A percentile compares a stretch with the other conserved stretches of the same genome.
phyloP scores from a whole-genome alignment of 2,113 vertebrate species.

The Ailuropoda melanoleuca region DNA sequence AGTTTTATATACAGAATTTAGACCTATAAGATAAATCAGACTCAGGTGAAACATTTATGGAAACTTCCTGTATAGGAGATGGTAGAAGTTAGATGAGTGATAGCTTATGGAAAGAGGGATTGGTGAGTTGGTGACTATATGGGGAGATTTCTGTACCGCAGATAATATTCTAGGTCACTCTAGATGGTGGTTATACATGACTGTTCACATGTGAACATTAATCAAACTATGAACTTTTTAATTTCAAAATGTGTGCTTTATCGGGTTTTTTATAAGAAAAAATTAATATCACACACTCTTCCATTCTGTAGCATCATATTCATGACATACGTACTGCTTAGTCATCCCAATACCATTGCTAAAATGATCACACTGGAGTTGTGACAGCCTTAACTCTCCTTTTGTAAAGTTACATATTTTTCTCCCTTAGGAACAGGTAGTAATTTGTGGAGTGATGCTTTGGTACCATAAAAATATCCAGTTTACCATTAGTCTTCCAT shows the following conservation, averaged over 20 bases:
- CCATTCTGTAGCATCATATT: background rate
- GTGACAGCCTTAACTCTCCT: background rate
- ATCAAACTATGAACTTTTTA: background rate
- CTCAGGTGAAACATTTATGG: background rate
- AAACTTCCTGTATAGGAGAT: background rate
- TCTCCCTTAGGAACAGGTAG: background rate
- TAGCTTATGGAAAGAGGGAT: background rate
- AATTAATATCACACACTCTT: background rate
- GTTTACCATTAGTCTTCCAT: background rate
- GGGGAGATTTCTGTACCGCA: background rate
- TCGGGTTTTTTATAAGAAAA: background rate
- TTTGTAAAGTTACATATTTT: background rate
- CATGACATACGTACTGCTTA: rapidly evolving
- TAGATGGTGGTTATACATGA: background rate
- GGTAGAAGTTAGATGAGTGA: background rate
- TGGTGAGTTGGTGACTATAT: background rate
- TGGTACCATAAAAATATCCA: background rate
- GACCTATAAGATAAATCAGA: background rate
- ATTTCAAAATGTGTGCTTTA: background rate
- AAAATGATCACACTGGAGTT: background rate
- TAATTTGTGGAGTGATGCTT: background rate
- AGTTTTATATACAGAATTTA: background rate
- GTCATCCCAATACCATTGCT: background rate
- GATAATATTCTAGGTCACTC: background rate
- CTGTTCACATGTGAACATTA: background rate